phyloP scores from a whole-genome alignment of 2,888 invertebrate species.

The Cerastis leucographa region DNA sequence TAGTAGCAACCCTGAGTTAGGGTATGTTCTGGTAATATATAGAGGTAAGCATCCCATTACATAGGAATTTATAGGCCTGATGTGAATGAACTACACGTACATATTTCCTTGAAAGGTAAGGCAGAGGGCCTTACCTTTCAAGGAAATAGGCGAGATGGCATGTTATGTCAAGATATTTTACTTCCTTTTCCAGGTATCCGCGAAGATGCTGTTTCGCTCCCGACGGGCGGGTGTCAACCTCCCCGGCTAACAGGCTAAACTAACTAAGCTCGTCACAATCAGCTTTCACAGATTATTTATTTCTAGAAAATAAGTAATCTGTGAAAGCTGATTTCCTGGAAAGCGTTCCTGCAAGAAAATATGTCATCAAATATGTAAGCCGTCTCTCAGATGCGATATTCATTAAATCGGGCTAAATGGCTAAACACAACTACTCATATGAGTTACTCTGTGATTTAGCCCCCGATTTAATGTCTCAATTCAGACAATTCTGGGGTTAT shows the following conservation, averaged over 20 bases:
- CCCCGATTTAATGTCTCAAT: constrained; percentile 15
- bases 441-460: constrained; percentile 8
- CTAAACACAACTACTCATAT: constrained; percentile 3
- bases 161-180: neutral
- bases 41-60: neutral
- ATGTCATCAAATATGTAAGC: neutral
- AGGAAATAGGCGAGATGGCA: neutral
- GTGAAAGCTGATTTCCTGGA: constrained; percentile 48
- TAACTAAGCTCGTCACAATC: constrained; percentile 1
- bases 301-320: constrained; percentile 44
- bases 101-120: too few relatives aligned
- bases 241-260: constrained; percentile 1
- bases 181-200: constrained; percentile 6
- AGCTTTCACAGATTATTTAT: constrained; percentile 54
- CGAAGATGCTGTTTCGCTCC: constrained; percentile 5
- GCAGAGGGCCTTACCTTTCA: too few relatives aligned
- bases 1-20: neutral
- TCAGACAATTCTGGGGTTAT: constrained; percentile 1
- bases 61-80: neutral
- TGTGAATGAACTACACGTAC: neutral
- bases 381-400: neutral
- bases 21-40: neutral
- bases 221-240: neutral
- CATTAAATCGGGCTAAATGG: constrained; percentile 22
- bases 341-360: neutral